Evolutionary conservation across 2,888 invertebrate species (phyloP).

Genomic region (Sinohyriopsis cumingii): DNA sequence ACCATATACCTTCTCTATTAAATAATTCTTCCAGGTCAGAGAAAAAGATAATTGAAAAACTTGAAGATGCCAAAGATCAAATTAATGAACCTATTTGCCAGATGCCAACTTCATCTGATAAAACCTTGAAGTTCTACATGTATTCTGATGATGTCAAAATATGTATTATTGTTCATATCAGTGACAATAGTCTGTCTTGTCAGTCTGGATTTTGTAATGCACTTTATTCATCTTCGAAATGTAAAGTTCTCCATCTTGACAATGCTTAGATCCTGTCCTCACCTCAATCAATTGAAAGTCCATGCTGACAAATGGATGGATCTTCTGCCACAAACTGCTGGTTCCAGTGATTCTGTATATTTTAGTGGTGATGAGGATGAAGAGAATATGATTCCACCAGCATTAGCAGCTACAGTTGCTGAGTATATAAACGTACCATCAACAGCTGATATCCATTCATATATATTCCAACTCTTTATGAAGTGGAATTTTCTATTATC

Average conservation of each 20-base stretch:
- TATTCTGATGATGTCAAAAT: not conserved
- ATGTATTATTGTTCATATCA: not conserved
- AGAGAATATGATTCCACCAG: not conserved
- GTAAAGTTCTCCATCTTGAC: too few relatives aligned
- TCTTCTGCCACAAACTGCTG: not conserved
- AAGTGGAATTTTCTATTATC: too few relatives aligned
- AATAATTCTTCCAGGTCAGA: not conserved
- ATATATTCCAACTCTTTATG: too few relatives aligned
- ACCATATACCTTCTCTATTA: not conserved
- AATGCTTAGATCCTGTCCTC: too few relatives aligned
- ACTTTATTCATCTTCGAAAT: not conserved
- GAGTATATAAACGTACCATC: not conserved
- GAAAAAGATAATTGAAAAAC: not conserved
- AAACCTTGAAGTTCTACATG: too few relatives aligned
- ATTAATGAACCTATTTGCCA: not conserved
- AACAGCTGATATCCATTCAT: not conserved
- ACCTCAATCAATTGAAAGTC: too few relatives aligned
- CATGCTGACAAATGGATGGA: too few relatives aligned
- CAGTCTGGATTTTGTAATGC: conserved; percentile 4
- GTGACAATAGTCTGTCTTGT: not conserved
- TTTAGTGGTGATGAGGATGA: not conserved
- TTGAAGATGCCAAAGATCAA: not conserved
- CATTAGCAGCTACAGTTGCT: too few relatives aligned
- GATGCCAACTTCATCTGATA: not conserved
- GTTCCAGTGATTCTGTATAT: not conserved